Evolutionary conservation across 30 jellyfish, hydroid and myxozoan species (phyloP).

Genomic region (Aurelia aurita complex sp. Pacific): DNA sequence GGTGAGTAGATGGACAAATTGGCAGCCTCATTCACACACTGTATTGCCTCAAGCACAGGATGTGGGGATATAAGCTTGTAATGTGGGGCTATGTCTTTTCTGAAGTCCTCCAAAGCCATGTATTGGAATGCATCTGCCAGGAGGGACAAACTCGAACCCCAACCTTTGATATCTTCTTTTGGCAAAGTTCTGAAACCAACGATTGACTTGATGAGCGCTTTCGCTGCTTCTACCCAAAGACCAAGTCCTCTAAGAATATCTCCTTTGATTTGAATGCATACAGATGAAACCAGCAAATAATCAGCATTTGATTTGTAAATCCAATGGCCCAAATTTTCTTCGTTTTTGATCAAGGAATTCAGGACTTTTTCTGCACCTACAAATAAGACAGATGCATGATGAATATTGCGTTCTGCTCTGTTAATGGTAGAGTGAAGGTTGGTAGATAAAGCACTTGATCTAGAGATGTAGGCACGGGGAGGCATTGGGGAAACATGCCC

Average conservation of each 20-base stretch:
- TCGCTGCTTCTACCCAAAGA: constrained; percentile 53
- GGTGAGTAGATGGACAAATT: constrained; percentile 58
- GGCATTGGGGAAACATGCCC: too few species aligned
- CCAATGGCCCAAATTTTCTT: constrained; percentile 42
- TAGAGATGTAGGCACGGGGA: too few species aligned
- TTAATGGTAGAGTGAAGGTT: too few species aligned
- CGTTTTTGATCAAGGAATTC: constrained; percentile 8
- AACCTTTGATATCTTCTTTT: constrained; percentile 54
- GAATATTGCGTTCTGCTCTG: too few species aligned
- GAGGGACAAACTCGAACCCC: constrained; percentile 60
- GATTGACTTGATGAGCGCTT: constrained; percentile 31
- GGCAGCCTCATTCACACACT: constrained; percentile 67
- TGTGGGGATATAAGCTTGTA: constrained; percentile 32
- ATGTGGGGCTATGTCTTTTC: background rate
- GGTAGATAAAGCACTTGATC: too few species aligned
- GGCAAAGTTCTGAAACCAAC: constrained; percentile 46
- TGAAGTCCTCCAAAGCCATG: constrained; percentile 54
- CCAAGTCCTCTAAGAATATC: constrained; percentile 54
- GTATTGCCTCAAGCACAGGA: constrained; percentile 60
- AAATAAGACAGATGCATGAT: background rate
- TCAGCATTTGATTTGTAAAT: constrained; percentile 10
- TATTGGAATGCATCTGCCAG: constrained; percentile 66
- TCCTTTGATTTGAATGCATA: constrained; percentile 62
- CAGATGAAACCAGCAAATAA: constrained; percentile 41
- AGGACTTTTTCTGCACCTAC: constrained; percentile 57